Conservation (phyloP, 1,140 invertebrate species). For the Drosophila bipectinata region DNA sequence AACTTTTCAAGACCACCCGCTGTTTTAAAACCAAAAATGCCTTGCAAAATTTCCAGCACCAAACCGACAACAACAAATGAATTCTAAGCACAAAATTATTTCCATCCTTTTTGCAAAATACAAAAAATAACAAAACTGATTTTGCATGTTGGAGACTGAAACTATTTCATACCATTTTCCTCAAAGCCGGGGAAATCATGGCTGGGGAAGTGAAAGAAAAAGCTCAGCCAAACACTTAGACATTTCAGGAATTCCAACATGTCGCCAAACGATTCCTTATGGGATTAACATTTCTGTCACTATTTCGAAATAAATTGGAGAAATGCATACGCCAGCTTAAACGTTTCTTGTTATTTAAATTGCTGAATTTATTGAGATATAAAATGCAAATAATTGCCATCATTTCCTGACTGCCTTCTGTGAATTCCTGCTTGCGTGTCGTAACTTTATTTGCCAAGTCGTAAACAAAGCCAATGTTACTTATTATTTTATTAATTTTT, state of each 20-base stretch:
- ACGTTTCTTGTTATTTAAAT: background rate
- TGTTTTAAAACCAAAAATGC: background rate
- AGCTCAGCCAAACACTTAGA: background rate
- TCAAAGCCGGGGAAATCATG: background rate
- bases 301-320: conserved; percentile 2
- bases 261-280: background rate
- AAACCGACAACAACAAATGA: background rate
- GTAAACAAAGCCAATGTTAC: background rate
- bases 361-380: background rate
- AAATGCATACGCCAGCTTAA: conserved; percentile 3
- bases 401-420: background rate
- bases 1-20: background rate
- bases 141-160: background rate
- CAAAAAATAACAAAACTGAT: background rate
- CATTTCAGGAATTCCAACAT: conserved; percentile 2
- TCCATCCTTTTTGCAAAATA: background rate
- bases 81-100: conserved; percentile 6
- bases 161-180: background rate
- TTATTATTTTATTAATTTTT: background rate
- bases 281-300: background rate
- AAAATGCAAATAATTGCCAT: conserved; percentile 2
- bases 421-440: background rate
- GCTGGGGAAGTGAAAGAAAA: background rate
- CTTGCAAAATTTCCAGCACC: background rate
- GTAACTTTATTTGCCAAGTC: background rate